Base-by-base conservation (phyloP, 2,113 vertebrate genomes). In the Sander lucioperca region DNA sequence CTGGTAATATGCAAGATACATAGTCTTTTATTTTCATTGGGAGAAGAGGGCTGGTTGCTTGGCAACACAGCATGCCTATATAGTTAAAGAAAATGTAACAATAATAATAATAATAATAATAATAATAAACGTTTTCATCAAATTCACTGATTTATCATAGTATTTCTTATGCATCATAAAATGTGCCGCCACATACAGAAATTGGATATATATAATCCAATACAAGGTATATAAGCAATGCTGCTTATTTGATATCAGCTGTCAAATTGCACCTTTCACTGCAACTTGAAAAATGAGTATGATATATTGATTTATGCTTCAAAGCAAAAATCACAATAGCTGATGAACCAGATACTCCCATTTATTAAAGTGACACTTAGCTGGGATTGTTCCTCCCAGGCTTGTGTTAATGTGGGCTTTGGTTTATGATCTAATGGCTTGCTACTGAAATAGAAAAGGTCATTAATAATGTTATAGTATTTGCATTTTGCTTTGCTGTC, bases 351-450 rank as follows among this genome's bases (percentile, higher is more conserved):
- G 47, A 79, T 74, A 30, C 12, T 27, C 18, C 61, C 83, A 88
- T 89, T 79, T 80, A 83, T 92, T 87, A 83, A 75, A 78, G 74
- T 87, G 75, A 82, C 78, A 80, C 21, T 79, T 76, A 30, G 65
- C 27, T 54, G 43, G 59, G 81, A 86, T 80, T 80, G 71, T 83
- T 79, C 72, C 88, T 88, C 57, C 3, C 45, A 66, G 84, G 79
- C 71, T 36, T 67, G 43, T 45, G 61, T 77, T 81, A 82, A 13
- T 85, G 74, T 57, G 45, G 56, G 71, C 82, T 87, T 85, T 67
- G 73, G 39, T 72, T 91, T 86, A 86, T 89, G 81, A 94, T 89
- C 73, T 75, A 92, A 85, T 86, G 80, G 67, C 77, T 88, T 87
- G 80, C 83, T 85, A 81, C 78, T 87, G 69, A 86, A 89, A 90